Evolutionary conservation across 2,113 vertebrate species (phyloP).

Genomic region (Nansenia antarctica): DNA sequence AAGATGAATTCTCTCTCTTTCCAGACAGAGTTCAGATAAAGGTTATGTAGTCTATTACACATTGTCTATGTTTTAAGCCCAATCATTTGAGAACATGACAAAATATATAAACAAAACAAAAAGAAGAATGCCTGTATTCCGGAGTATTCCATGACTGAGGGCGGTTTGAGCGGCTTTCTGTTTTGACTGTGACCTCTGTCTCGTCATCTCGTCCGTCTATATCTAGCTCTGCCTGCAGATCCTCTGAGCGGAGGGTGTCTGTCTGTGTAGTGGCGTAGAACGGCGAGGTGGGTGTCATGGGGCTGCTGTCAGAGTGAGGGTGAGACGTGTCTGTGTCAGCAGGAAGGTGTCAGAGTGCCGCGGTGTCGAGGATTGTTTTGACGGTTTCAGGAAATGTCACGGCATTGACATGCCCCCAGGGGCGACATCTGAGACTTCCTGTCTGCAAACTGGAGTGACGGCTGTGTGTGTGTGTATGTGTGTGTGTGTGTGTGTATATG

Average conservation of each 20-base stretch:
- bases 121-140: no score
- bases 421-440: slow-evolving; percentile 31
- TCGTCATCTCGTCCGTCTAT: background rate
- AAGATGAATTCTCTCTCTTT: no score
- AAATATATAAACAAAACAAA: background rate
- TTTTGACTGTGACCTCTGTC: background rate
- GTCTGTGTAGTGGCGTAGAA: background rate
- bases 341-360: slow-evolving; percentile 42
- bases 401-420: slow-evolving; percentile 1
- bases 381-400: slow-evolving; percentile 41
- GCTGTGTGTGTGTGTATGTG: background rate
- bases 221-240: background rate
- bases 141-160: background rate
- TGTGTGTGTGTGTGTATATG: background rate
- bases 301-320: slow-evolving; percentile 42
- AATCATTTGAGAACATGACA: background rate
- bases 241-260: background rate
- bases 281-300: background rate
- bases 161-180: background rate
- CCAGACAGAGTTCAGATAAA: no score
- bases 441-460: background rate
- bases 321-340: slow-evolving; percentile 62
- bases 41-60: no score
- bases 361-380: slow-evolving; percentile 33
- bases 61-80: no score